Evolutionary conservation across 35 echinoderm and acorn worm species (phyloP).

Genomic region (Eucidaris tribuloides): DNA sequence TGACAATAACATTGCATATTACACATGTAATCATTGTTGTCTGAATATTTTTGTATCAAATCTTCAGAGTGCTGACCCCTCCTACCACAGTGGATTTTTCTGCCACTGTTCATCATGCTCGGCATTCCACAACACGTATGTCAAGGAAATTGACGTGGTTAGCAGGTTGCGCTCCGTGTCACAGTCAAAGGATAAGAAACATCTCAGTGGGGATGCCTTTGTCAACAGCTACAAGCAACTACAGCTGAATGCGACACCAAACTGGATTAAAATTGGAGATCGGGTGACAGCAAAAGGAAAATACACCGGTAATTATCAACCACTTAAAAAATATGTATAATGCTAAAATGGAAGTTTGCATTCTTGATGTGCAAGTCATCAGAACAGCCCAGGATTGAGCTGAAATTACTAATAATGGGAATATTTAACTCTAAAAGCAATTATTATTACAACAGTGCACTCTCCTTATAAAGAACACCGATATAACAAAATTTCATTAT

Average conservation of each 20-base stretch:
- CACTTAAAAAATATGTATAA: no score
- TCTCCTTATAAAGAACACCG: no score
- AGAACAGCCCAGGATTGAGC: no score
- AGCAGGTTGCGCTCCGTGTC: not conserved
- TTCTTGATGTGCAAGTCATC: no score
- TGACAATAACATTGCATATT: no score
- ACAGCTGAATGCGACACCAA: not conserved
- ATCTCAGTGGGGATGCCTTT: not conserved
- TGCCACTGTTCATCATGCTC: slow-evolving; percentile 43
- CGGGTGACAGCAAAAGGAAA: slow-evolving; percentile 23
- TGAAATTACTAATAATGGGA: no score
- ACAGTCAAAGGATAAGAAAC: not conserved
- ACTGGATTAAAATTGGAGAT: slow-evolving; percentile 54
- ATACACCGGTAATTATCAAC: slow-evolving; percentile 31
- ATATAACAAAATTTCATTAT: no score
- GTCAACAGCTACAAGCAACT: not conserved
- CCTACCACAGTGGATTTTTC: slow-evolving; percentile 30
- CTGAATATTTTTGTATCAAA: no score
- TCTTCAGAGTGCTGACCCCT: slow-evolving; percentile 3
- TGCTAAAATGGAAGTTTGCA: no score
- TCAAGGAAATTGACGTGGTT: slow-evolving; percentile 3
- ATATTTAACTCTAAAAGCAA: no score
- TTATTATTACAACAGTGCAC: no score
- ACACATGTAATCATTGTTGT: no score
- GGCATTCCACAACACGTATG: slow-evolving; percentile 1